Base-by-base conservation (phyloP, 1,140 invertebrate species). In the Brachionus sp. region DNA sequence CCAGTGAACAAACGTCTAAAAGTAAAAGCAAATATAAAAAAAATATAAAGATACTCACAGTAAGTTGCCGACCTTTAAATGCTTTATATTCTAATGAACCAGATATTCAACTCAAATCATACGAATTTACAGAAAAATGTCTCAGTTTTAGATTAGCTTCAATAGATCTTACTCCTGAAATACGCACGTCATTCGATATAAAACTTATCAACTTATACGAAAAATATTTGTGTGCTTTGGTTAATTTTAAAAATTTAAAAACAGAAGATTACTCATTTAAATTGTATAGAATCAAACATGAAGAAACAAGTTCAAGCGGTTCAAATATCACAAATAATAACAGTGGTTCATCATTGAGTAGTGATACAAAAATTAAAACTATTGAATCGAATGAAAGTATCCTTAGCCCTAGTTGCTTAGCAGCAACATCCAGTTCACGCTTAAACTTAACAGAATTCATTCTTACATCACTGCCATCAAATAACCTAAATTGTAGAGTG, bases 91-190 rank as follows among this genome's bases (percentile, higher is more conserved):
- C 77, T 5, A 75, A 46, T n/a, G 77, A 80, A 62, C 50, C 46
- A 7, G 77, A 80, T 10, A 80, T 80, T 39, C 77, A 80, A n/a
- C 39, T 80, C 0, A 80, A 80, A 42, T 80, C 77, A 1, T 80
- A 62, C 19, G 77, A 80, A 19, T 80, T 80, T 66, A 80, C 77
- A 6, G 77, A 80, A 62, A 80, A 80, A 42, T 80, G 77, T 80
- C 57, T 80, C 23, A 80, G 77, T 19, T 80, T 80, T 80, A 50
- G 77, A 25, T 13, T 80, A n/a, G 77, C 77, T 5, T 66, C 50
- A 2, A 39, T 80, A 29, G 77, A 80, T 62, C 35, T 80, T 12
- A 46, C 7, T 12, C 16, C 77, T 13, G 77, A 80, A 19, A 46
- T 7, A 4, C 33, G 39, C n/a, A 80, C 46, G 3, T 23, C 16